Base-by-base conservation (phyloP, 2,888 invertebrate genomes). In the Lepidochitona cinerea region DNA sequence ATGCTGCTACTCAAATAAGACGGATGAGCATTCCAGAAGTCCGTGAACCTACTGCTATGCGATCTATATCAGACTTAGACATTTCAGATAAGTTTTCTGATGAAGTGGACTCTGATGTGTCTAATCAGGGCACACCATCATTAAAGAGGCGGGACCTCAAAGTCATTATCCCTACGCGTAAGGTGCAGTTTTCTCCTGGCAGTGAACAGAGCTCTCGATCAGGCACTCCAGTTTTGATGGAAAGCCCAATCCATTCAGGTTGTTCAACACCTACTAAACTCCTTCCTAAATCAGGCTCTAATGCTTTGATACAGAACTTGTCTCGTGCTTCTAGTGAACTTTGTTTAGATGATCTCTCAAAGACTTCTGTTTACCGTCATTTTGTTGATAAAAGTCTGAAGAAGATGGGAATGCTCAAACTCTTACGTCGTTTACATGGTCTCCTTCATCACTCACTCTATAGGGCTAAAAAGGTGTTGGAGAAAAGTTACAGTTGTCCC, bases 341-440 rank as follows among this genome's bases (percentile, higher is more conserved):
- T 12, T 88, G 88, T 77, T 72, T 88, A 33, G 88, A 89, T 70
- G 87, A 86, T 9, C 73, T 75, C n/a, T 52, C 76, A 6, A 78
- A 82, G 37, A 78, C 84, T 0, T 83, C 86, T 6, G 79, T 87
- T 6, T 91, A 91, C 79, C 84, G 96, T 78, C 94, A 94, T 82
- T 97, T 96, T 87, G 96, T 97, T 81, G 95, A 96, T 89, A 95
- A 96, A 87, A 94, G 96, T 74, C 91, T 97, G 72, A 97, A 97
- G 91, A 96, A 96, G 7, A 94, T 95, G 81, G 96, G 97, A 18
- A 92, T 97, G 76, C 83, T 84, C 93, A 95, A 96, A 87, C 94
- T 96, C 83, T 92, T 97, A 88, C 93, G 93, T 81, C 95, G 96
- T 90, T 92, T 97, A 68, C 94, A 95, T 87, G 85, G 88, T 59